Conservation (phyloP, 53 echinoderm and acorn worm species). For the Holothuria leucospilota region DNA sequence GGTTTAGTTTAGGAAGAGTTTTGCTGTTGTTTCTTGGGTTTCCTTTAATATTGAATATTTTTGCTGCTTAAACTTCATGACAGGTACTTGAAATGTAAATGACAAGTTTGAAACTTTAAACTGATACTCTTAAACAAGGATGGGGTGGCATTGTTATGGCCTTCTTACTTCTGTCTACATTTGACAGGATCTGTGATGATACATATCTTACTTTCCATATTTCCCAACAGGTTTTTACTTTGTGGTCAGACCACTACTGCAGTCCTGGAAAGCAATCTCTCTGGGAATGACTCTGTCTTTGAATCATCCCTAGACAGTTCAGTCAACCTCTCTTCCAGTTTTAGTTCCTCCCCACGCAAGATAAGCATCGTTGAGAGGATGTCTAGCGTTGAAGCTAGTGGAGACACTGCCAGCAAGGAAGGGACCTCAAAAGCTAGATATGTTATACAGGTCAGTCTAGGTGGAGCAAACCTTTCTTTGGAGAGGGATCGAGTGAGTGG, state of each 20-base stretch:
- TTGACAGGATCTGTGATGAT: background rate
- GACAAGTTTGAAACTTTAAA: no score
- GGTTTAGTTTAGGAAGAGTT: no score
- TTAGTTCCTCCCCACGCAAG: constrained; percentile 87
- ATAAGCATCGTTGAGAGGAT: constrained; percentile 92
- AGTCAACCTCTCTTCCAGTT: constrained; percentile 81
- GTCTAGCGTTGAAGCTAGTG: constrained; percentile 92
- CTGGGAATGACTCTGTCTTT: constrained; percentile 76
- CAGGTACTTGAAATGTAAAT: no score
- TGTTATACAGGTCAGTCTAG: constrained; percentile 84
- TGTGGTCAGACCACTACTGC: constrained; percentile 95
- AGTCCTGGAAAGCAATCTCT: constrained; percentile 90
- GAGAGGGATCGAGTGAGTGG: no score
- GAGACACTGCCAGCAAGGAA: constrained; percentile 86
- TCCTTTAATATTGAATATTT: no score
- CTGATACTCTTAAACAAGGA: no score
- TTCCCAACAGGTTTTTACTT: constrained; percentile 72
- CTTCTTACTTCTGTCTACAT: background rate
- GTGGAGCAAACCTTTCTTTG: no score
- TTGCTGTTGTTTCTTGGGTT: no score
- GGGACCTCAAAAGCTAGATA: constrained; percentile 86
- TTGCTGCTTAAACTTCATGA: no score
- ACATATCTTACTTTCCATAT: background rate
- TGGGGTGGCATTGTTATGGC: no score
- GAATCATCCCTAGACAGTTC: constrained; percentile 70